These are phyloP conservation scores for Parotia lawesii DNA, from an alignment of 2,113 vertebrate species.

Conservation along the genomic window DNA sequence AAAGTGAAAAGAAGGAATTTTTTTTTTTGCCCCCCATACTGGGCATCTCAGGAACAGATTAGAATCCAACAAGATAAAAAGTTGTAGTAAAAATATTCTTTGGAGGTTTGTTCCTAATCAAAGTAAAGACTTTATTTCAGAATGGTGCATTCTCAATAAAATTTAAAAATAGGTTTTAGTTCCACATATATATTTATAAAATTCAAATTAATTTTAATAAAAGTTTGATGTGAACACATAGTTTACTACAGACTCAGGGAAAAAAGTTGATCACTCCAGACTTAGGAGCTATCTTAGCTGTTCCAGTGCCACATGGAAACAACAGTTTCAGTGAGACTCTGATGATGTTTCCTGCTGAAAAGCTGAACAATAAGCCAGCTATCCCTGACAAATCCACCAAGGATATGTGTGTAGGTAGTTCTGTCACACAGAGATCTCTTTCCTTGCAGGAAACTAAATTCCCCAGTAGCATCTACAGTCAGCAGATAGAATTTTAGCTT, in stretches of 20 bases:
- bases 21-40: background rate
- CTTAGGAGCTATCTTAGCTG: background rate
- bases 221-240: background rate
- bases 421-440: background rate
- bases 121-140: conserved; percentile 13
- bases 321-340: background rate
- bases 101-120: background rate
- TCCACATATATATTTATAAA: background rate
- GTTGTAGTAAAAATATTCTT: conserved; percentile 18
- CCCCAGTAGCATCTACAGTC: background rate
- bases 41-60: background rate
- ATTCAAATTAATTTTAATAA: background rate
- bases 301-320: background rate
- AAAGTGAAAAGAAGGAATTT: background rate
- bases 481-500: background rate
- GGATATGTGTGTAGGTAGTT: background rate
- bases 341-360: background rate
- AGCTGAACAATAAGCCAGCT: background rate
- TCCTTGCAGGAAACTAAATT: background rate
- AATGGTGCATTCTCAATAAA: background rate
- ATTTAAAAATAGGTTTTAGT: background rate
- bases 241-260: background rate
- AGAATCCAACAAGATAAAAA: background rate
- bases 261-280: background rate
- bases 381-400: background rate